phyloP scores from a whole-genome alignment of 2,113 vertebrate genomes.

The Amia ocellicauda region DNA sequence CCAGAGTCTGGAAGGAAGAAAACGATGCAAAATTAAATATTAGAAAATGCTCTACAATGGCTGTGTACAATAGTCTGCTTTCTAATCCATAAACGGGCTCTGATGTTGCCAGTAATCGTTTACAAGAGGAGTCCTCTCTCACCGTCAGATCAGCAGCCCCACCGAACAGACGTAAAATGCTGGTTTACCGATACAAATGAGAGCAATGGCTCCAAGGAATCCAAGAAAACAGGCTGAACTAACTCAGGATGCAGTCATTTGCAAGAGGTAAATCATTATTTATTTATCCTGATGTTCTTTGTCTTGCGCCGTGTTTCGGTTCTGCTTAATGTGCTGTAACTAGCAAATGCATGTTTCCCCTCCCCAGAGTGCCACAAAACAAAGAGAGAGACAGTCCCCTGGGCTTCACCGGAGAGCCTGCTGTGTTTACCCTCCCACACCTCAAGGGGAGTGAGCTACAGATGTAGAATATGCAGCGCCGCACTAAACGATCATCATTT shows the following conservation, averaged over 20 bases:
- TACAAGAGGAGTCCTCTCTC: no score
- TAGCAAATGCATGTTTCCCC: background rate
- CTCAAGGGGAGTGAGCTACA: background rate
- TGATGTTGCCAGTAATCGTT: no score
- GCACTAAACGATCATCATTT: no score
- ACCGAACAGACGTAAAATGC: no score
- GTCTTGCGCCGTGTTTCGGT: background rate
- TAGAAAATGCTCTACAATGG: no score
- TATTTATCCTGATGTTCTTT: background rate
- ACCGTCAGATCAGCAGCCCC: no score
- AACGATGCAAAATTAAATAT: no score
- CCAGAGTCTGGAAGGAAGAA: conserved; percentile 75
- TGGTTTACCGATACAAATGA: no score
- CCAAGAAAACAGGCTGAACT: background rate
- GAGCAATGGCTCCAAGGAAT: no score
- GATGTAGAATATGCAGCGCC: no score
- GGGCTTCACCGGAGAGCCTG: background rate
- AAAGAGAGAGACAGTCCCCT: background rate
- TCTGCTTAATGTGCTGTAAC: background rate
- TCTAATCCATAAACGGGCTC: no score
- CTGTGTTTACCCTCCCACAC: background rate
- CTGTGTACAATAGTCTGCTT: no score
- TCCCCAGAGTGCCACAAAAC: background rate
- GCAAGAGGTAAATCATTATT: background rate
- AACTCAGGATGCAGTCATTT: background rate